Conservation (phyloP, 2,797 vertebrate genomes). For the Micrastur ruficollis region DNA sequence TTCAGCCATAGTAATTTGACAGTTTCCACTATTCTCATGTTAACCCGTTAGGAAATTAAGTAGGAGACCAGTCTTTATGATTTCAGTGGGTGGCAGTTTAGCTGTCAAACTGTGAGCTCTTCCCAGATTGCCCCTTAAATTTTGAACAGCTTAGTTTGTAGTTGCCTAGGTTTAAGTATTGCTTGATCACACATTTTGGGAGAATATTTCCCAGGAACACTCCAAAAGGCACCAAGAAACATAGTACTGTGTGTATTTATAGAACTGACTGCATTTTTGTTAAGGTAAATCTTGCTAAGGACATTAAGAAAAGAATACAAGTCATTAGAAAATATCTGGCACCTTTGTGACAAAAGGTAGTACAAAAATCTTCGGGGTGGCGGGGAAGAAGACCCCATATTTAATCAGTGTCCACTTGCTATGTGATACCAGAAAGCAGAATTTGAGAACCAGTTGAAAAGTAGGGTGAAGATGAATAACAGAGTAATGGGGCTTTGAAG, state of each 20-base stretch:
- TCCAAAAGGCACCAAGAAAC: neutral
- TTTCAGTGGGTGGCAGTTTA: neutral
- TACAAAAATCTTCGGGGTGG: neutral
- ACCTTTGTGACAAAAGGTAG: neutral
- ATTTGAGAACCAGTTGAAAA: neutral
- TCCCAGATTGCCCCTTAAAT: neutral
- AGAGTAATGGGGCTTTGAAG: neutral
- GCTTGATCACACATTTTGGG: neutral
- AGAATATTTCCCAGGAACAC: neutral
- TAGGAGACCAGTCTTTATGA: neutral
- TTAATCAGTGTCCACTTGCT: neutral
- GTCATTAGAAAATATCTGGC: neutral
- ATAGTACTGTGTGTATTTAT: neutral
- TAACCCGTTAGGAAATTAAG: neutral
- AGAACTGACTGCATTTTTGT: neutral
- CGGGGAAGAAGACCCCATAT: neutral
- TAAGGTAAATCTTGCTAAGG: neutral
- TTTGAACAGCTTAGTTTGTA: neutral
- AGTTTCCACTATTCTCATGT: neutral
- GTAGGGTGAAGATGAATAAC: neutral
- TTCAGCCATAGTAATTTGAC: neutral
- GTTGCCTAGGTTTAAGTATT: neutral
- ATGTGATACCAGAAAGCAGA: neutral
- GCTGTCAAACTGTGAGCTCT: neutral
- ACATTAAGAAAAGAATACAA: neutral